These are phyloP conservation scores for Phymanthus crucifer DNA, from an alignment of 92 coral and sea anemone genomes.

Conservation along the genomic window DNA sequence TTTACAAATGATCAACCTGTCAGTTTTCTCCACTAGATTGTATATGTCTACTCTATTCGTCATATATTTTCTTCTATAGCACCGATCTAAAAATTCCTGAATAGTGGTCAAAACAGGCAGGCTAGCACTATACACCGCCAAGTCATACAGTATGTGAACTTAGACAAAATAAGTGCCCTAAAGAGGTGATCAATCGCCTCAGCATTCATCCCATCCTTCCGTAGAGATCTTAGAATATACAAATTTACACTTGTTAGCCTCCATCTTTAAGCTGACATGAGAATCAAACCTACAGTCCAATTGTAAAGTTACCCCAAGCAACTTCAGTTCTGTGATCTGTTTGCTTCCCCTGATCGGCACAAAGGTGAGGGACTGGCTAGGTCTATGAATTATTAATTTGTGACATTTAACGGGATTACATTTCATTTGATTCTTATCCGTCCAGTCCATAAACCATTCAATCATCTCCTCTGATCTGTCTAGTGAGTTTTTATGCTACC, in stretches of 20 bases:
- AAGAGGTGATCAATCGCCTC: too few relatives aligned
- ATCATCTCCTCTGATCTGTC: constrained; percentile 39
- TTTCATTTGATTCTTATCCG: constrained; percentile 47
- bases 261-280: too few relatives aligned
- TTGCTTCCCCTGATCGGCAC: background rate
- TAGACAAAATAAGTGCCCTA: background rate
- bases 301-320: too few relatives aligned
- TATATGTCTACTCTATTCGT: background rate
- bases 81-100: background rate
- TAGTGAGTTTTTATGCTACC: constrained; percentile 35
- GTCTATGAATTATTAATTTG: constrained; percentile 29
- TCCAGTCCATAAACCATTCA: constrained; percentile 53
- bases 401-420: constrained; percentile 63
- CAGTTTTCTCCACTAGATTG: background rate
- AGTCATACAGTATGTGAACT: background rate
- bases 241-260: too few relatives aligned
- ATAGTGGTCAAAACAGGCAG: background rate
- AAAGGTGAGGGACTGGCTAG: background rate
- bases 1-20: background rate
- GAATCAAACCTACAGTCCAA: too few relatives aligned
- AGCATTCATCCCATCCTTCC: too few relatives aligned
- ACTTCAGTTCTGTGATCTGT: background rate
- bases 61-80: background rate
- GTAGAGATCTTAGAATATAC: too few relatives aligned
- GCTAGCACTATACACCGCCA: background rate